Evolutionary conservation across 2,888 invertebrate species (phyloP), one percentile per base, ranked within the genome.

Genomic region (Orchestes rusci): DNA sequence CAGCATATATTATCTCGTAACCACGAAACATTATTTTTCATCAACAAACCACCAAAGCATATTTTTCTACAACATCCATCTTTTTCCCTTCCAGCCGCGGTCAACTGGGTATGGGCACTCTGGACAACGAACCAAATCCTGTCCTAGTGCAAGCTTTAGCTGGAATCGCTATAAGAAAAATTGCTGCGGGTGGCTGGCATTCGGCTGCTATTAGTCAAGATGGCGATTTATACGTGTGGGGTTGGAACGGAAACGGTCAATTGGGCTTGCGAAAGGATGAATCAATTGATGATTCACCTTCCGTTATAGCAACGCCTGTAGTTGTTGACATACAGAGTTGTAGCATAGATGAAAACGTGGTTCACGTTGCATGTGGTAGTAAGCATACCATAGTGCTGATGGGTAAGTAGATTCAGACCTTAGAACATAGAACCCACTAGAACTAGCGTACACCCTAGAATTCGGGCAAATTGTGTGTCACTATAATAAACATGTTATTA

Each of bases 171-270:
- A 77, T 92, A 43, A 66, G 68, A 1, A 71, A 76, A 59, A 80
- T 93, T 39, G 74, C 82, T 34, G 82, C 86, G 28, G 49, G 48
- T 4, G 90, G 89, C 7, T 94, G 92, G 92, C 92, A 93, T 65
- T 83, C 82, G 40, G 75, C 82, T 38, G 89, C 83, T 7, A 64
- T 91, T 4, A 88, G 87, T 54, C 74, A 77, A 58, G 76, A 74
- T 65, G 91, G 90, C 10, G 92, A 92, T 64, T 60, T 92, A 0
- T 94, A 92, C 62, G 74, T 77, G 2, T 94, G 94, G 93, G 94
- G 94, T 4, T 91, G 87, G 83, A 94, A 94, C 68, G 80, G 84
- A 50, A 78, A 77, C 58, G 92, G 93, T 0, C 91, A 94, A 66
- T 68, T 94, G 12, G 93, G 93, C 4, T 65, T 84, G 19, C 64